phyloP scores from a whole-genome alignment of 1,140 invertebrate genomes.

The Venturia canescens region DNA sequence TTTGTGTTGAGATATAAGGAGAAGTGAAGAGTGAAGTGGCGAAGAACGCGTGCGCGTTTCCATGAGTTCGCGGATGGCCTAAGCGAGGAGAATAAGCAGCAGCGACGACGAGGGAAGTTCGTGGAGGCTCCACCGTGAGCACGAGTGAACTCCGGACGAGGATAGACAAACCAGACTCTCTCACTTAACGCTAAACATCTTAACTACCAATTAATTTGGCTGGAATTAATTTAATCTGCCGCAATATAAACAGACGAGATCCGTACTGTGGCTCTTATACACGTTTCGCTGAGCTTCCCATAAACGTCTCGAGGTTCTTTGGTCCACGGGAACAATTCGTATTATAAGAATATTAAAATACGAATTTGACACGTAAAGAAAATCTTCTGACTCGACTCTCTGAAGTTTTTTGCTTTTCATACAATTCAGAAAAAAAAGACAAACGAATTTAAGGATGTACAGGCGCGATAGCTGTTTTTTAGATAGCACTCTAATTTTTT shows the following conservation, averaged over 20 bases:
- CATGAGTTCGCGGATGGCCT: background rate
- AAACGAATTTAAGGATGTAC: too few species aligned
- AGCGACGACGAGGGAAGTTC: slow-evolving; percentile 14
- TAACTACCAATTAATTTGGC: slow-evolving; percentile 71
- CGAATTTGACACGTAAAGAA: too few species aligned
- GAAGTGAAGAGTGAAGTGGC: background rate
- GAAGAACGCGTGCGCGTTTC: slow-evolving; percentile 7
- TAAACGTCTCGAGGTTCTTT: slow-evolving; percentile 18
- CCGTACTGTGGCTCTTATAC: slow-evolving; percentile 50
- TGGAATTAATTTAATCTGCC: slow-evolving; percentile 70
- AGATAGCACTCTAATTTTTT: too few species aligned
- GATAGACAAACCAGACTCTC: slow-evolving; percentile 58
- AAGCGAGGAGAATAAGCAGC: background rate
- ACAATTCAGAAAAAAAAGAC: too few species aligned
- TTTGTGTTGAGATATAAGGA: slow-evolving; percentile 34
- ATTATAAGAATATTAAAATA: slow-evolving; percentile 37
- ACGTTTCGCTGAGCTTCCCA: slow-evolving; percentile 19
- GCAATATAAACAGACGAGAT: slow-evolving; percentile 65
- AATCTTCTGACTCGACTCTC: too few species aligned
- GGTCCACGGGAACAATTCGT: slow-evolving; percentile 4
- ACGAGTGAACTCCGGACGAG: background rate
- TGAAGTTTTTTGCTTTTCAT: too few species aligned
- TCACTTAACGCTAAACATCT: slow-evolving; percentile 69
- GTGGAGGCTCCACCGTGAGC: background rate
- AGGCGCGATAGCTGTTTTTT: too few species aligned